Base-by-base conservation (phyloP, 1,140 invertebrate species). In the Streblospio benedicti region DNA sequence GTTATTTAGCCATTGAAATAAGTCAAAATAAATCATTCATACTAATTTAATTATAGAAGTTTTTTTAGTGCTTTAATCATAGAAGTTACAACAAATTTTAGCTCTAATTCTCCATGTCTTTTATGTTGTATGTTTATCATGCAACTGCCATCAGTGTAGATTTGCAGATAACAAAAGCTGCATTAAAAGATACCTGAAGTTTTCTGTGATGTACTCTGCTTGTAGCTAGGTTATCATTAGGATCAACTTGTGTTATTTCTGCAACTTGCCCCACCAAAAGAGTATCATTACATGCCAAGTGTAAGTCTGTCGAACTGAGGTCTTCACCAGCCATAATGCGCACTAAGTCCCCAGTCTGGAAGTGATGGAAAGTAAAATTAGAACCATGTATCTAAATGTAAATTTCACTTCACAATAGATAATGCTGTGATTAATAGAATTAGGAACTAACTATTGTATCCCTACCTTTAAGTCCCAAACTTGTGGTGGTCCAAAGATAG, bases 401-500 rank as follows among this genome's bases (percentile, higher is more conserved):
- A 2, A n/a, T 2, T 20, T 55, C 16, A 47, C 16, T 35, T 23
- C 25, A 56, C 32, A n/a, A n/a, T n/a, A n/a, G n/a, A n/a, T n/a
- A n/a, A 41, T 52, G 18, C 50, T 52, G 0, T 4, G 5, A 25
- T 28, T 23, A 12, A 50, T 20, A 50, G 49, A 14, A 30, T 50
- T n/a, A 53, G 54, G 44, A 28, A 23, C 23, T 6, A 20, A 27
- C 47, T 61, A 20, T 25, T n/a, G 14, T 6, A 4, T 27, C 63
- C 62, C 53, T 63, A 77, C 76, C 66, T 68, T 69, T 71, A 76
- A 76, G 51, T 77, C 71, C 76, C 76, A 78, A 38, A 77, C 70
- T 71, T 78, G 76, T 31, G 76, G 75, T 53, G 76, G 73, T 52
- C 75, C 75, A 16, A 69, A 57, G 45, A 70, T 72, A 31, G 74